Conservation (phyloP, 2,797 vertebrate genomes). For the Orestias chungarensis region DNA sequence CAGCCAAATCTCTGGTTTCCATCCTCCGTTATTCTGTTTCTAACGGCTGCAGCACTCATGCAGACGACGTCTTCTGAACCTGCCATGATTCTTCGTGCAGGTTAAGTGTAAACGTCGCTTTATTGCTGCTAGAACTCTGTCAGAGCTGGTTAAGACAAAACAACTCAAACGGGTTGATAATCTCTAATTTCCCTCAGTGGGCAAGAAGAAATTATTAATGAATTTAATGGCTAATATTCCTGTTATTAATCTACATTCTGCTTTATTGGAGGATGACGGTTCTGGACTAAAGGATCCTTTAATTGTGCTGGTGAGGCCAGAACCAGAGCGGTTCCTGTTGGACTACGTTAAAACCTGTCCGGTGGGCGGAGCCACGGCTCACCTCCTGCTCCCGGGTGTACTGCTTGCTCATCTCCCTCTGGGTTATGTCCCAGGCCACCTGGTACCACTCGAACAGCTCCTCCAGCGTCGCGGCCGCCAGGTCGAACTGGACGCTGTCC, state of each 20-base stretch:
- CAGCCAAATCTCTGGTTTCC: background rate
- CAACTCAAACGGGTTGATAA: background rate
- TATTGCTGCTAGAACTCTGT: background rate
- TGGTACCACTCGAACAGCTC: constrained; percentile 94
- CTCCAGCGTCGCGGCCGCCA: constrained; percentile 87
- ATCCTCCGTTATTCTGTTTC: no score
- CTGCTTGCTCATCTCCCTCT: constrained; percentile 84
- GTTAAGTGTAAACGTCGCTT: background rate
- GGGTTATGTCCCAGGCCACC: constrained; percentile 88
- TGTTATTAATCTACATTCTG: background rate
- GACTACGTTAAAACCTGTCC: no score
- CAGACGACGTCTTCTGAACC: background rate
- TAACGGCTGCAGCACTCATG: no score
- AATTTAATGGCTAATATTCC: no score
- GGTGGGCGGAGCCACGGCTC: constrained; percentile 7
- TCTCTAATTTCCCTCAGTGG: no score
- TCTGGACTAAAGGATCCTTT: background rate
- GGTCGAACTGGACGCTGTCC: constrained; percentile 84
- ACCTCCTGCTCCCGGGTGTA: constrained; percentile 81
- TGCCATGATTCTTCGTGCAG: background rate
- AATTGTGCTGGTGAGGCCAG: no score
- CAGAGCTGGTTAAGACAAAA: background rate
- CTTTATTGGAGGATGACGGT: no score
- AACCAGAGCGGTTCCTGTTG: background rate
- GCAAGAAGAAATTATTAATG: no score